phyloP scores from a whole-genome alignment of 2,113 vertebrate species.

The Perognathus longimembris region DNA sequence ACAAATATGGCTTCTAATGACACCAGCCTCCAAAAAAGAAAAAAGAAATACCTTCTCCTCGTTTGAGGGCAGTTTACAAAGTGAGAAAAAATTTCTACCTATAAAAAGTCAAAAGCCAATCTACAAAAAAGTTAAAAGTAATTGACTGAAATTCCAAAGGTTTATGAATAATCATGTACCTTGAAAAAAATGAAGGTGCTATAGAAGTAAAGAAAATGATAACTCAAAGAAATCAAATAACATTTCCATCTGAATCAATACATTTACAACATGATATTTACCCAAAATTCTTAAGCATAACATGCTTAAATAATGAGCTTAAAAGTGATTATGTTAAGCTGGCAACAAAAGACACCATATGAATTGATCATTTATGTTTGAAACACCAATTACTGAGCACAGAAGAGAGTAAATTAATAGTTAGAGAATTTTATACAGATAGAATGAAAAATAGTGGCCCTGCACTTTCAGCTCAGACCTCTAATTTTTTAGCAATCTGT shows the following conservation, averaged over 20 bases:
- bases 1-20: not conserved
- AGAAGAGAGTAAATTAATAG: not conserved
- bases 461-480: not conserved
- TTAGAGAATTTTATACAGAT: not conserved
- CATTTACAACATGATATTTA: not conserved
- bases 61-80: not conserved
- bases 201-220: not conserved
- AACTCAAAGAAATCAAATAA: not conserved
- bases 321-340: not conserved
- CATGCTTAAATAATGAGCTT: not conserved
- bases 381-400: not conserved
- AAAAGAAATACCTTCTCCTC: not conserved
- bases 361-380: conserved; percentile 3
- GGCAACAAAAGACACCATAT: not conserved
- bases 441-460: not conserved
- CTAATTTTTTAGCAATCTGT: not conserved
- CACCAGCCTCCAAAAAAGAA: not conserved
- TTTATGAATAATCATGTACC: not conserved
- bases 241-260: not conserved
- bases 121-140: not conserved
- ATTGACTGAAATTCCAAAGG: not conserved
- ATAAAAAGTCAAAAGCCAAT: not conserved
- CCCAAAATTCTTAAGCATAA: not conserved
- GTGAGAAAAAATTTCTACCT: not conserved
- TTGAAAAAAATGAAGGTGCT: not conserved